phyloP scores from a whole-genome alignment of 2,113 vertebrate genomes.

The Actenoides lindsayi region DNA sequence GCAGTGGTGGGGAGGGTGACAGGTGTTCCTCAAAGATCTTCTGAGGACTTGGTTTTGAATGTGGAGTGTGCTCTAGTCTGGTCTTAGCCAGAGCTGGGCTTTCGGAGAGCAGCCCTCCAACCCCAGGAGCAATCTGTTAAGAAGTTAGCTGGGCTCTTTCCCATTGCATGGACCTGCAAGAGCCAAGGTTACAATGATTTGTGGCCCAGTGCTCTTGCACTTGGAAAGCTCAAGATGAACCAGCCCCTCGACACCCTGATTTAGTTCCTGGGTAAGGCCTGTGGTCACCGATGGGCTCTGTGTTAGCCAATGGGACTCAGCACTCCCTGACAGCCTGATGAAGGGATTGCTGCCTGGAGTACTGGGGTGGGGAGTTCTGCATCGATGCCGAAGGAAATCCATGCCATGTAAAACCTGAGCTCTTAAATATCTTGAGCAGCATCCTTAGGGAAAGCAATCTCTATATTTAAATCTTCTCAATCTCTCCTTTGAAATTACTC shows the following conservation, averaged over 20 bases:
- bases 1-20: neutral
- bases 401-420: neutral
- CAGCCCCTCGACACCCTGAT: neutral
- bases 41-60: neutral
- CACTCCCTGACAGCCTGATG: neutral
- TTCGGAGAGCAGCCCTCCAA: neutral
- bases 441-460: conserved; percentile 43
- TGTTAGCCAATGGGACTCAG: rapidly evolving
- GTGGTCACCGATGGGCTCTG: neutral
- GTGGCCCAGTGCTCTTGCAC: rapidly evolving
- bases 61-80: neutral
- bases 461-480: conserved; percentile 48
- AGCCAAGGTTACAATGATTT: neutral
- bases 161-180: neutral
- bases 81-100: neutral
- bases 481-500: conserved; percentile 9
- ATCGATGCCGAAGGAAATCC: neutral
- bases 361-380: neutral
- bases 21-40: neutral
- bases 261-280: neutral
- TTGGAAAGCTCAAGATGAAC: neutral
- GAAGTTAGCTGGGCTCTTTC: neutral
- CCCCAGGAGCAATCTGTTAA: neutral
- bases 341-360: neutral
- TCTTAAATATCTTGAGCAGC: conserved; percentile 31